A percentile compares a stretch with the other conserved stretches of the same genome.
phyloP scores from a whole-genome alignment of 2,797 vertebrate genomes.

The Silurus lanzhouensis region DNA sequence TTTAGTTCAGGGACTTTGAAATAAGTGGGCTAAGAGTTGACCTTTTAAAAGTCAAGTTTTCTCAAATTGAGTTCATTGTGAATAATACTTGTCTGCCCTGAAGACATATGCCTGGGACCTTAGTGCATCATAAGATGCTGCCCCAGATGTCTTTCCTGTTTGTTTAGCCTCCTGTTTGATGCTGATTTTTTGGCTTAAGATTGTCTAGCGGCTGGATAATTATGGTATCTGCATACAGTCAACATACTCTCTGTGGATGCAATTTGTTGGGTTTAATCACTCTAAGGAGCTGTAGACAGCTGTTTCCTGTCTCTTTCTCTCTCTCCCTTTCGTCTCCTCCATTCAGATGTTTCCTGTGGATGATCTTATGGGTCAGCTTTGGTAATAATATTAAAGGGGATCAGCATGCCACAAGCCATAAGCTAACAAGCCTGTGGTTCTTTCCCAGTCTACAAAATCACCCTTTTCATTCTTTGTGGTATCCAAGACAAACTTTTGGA shows the following conservation, averaged over 20 bases:
- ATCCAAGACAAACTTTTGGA: slow-evolving; percentile 64
- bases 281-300: slow-evolving; percentile 36
- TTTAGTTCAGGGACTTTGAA: slow-evolving; percentile 26
- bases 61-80: slow-evolving; percentile 23
- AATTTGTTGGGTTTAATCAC: slow-evolving; percentile 36
- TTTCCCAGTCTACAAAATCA: slow-evolving; percentile 35
- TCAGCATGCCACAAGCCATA: slow-evolving; percentile 45
- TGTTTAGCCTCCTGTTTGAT: slow-evolving; percentile 50
- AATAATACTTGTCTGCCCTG: slow-evolving; percentile 52
- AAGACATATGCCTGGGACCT: slow-evolving; percentile 28
- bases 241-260: slow-evolving; percentile 40
- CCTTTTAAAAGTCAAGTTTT: slow-evolving; percentile 52
- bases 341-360: slow-evolving; percentile 53
- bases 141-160: slow-evolving; percentile 46
- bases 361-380: slow-evolving; percentile 44
- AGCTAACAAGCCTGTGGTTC: slow-evolving; percentile 53
- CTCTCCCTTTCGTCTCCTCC: slow-evolving; percentile 17
- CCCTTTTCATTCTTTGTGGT: slow-evolving; percentile 58
- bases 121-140: slow-evolving; percentile 32
- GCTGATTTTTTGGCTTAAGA: slow-evolving; percentile 38
- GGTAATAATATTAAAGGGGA: slow-evolving; percentile 46
- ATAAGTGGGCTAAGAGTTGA: slow-evolving; percentile 57
- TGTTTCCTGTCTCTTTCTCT: slow-evolving; percentile 42
- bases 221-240: slow-evolving; percentile 37
- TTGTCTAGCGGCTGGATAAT: slow-evolving; percentile 12